phyloP scores from a whole-genome alignment of 2,888 invertebrate species.

The Drosophila fulvimacula region DNA sequence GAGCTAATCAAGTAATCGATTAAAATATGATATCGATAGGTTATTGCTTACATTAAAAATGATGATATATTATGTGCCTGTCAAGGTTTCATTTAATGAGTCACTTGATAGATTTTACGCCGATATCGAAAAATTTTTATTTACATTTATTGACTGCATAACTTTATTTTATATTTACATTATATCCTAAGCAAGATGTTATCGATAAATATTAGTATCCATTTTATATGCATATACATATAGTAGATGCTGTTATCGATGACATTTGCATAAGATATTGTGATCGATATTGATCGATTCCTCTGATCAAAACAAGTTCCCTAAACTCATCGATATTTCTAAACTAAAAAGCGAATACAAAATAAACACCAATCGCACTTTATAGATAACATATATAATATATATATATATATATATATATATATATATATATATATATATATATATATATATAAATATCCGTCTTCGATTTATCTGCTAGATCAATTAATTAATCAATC shows the following conservation, averaged over 20 bases:
- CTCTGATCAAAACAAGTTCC: neutral
- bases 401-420: too few species aligned
- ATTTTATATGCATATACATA: neutral
- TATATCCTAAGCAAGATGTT: too few species aligned
- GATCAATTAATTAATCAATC: conserved; percentile 16
- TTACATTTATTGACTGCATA: neutral
- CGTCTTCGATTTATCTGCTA: neutral
- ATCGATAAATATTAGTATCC: neutral
- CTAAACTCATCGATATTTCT: neutral
- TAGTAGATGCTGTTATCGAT: neutral
- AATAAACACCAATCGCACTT: neutral
- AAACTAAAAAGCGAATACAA: neutral
- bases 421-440: too few species aligned
- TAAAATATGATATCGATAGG: conserved; percentile 4
- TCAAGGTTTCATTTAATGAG: neutral
- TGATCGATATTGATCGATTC: too few species aligned
- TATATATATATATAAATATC: neutral
- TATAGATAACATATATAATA: too few species aligned
- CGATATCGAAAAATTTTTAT: too few species aligned
- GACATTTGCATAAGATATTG: neutral
- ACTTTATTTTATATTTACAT: too few species aligned
- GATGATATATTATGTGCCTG: neutral
- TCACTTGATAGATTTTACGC: neutral
- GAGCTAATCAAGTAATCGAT: neutral
- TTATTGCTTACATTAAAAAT: neutral